Conservation (phyloP, 2,113 vertebrate genomes). For the Leptocoma aspasia region DNA sequence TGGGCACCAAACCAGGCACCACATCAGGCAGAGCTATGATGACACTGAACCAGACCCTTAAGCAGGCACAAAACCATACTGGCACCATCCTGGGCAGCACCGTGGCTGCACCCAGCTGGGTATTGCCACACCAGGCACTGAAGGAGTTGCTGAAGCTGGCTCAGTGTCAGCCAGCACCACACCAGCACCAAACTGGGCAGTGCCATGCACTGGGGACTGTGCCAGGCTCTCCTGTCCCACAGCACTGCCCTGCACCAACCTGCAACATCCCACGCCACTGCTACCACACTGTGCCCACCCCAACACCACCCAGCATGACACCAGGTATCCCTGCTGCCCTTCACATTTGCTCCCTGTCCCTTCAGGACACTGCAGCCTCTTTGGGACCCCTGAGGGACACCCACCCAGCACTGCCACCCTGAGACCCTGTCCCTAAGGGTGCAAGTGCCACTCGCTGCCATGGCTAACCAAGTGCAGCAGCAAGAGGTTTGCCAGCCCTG, state of each 20-base stretch:
- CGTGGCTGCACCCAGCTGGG: accelerated
- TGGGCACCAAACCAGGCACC: not conserved
- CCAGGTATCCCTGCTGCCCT: not conserved
- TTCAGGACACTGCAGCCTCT: not conserved
- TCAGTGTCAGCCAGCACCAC: too few species aligned
- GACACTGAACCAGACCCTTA: not conserved
- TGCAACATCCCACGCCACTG: not conserved
- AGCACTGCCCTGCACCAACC: not conserved
- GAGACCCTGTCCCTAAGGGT: not conserved
- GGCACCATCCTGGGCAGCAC: not conserved
- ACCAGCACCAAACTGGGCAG: not conserved
- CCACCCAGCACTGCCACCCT: not conserved
- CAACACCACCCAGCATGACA: not conserved
- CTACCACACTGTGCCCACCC: not conserved
- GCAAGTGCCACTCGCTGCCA: not conserved
- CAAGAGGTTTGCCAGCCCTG: not conserved
- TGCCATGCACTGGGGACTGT: not conserved
- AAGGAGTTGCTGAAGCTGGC: not conserved
- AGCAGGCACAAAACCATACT: not conserved
- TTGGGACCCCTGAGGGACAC: not conserved
- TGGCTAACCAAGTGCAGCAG: not conserved
- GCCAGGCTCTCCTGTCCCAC: not conserved
- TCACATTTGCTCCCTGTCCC: not conserved
- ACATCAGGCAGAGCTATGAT: not conserved
- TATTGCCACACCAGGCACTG: not conserved